Conservation (phyloP, 2,888 invertebrate genomes). For the Lasioglossum morio region DNA sequence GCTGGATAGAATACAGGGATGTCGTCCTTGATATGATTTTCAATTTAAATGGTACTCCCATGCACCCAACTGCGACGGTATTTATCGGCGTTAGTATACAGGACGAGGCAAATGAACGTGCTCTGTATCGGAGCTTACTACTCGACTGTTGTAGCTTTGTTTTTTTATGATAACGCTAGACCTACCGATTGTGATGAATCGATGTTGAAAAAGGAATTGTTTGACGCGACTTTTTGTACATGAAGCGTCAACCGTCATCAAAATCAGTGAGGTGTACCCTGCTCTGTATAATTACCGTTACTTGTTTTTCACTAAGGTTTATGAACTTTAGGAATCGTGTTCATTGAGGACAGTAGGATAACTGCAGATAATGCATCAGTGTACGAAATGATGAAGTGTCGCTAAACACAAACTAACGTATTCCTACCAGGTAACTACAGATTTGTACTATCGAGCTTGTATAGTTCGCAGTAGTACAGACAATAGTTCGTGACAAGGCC, state of each 20-base stretch:
- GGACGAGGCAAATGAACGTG: slow-evolving; percentile 11
- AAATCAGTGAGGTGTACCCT: no score
- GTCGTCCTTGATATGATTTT: slow-evolving; percentile 34
- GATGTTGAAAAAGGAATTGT: neutral
- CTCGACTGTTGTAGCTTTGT: neutral
- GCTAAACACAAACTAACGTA: neutral
- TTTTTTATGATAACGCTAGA: neutral
- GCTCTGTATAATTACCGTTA: no score
- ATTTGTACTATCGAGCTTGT: neutral
- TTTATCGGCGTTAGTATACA: slow-evolving; percentile 34
- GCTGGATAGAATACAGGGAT: slow-evolving; percentile 39
- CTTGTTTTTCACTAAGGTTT: no score
- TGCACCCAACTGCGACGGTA: neutral
- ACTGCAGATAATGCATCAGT: no score
- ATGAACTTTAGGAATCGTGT: no score
- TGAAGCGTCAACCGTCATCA: no score
- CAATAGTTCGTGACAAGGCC: neutral
- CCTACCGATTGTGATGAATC: neutral
- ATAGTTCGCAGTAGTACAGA: neutral
- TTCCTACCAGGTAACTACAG: neutral
- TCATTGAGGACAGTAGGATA: no score
- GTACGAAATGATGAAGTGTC: neutral
- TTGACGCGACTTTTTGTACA: neutral
- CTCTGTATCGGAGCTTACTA: neutral
- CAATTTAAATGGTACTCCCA: slow-evolving; percentile 34